Conservation (phyloP, 2,888 invertebrate genomes). For the Sicus ferrugineus region DNA sequence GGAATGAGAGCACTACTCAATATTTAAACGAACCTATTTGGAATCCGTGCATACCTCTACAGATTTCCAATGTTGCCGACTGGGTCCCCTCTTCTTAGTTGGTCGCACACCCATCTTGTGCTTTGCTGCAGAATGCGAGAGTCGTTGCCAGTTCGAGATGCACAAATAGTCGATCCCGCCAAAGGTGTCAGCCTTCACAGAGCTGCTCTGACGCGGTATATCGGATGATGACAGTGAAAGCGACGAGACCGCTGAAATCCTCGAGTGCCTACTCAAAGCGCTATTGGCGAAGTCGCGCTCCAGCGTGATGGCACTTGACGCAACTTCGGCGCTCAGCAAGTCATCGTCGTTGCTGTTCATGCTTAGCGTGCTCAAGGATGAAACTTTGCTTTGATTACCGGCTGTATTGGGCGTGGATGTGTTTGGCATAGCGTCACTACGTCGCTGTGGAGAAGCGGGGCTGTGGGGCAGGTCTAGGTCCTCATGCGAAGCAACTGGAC, state of each 20-base stretch:
- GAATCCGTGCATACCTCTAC: slow-evolving; percentile 65
- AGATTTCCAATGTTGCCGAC: slow-evolving; percentile 71
- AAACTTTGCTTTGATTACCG: slow-evolving; percentile 57
- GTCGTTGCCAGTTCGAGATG: slow-evolving; percentile 64
- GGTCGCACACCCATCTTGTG: slow-evolving; percentile 83
- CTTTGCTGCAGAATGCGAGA: slow-evolving; percentile 81
- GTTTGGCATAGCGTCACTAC: slow-evolving; percentile 42
- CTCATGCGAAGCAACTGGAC: slow-evolving; percentile 76
- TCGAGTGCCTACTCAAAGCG: slow-evolving; percentile 37
- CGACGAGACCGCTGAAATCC: slow-evolving; percentile 41
- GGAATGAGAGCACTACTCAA: slow-evolving; percentile 66
- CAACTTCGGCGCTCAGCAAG: slow-evolving; percentile 37
- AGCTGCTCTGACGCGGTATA: slow-evolving; percentile 46
- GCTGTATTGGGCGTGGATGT: slow-evolving; percentile 56
- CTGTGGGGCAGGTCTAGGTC: slow-evolving; percentile 79
- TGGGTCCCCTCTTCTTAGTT: slow-evolving; percentile 77
- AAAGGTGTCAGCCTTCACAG: slow-evolving; percentile 26
- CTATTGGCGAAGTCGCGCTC: slow-evolving; percentile 39
- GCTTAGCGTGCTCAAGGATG: slow-evolving; percentile 71
- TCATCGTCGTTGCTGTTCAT: slow-evolving; percentile 71
- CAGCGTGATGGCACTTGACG: slow-evolving; percentile 43
- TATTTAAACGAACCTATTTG: too few species aligned
- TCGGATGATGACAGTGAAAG: slow-evolving; percentile 45
- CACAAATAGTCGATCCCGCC: slow-evolving; percentile 61
- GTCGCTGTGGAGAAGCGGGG: slow-evolving; percentile 75